A percentile compares a stretch with the other conserved stretches of the same genome.
Conservation (phyloP, 2,888 invertebrate genomes). For the Agrochola circellaris region DNA sequence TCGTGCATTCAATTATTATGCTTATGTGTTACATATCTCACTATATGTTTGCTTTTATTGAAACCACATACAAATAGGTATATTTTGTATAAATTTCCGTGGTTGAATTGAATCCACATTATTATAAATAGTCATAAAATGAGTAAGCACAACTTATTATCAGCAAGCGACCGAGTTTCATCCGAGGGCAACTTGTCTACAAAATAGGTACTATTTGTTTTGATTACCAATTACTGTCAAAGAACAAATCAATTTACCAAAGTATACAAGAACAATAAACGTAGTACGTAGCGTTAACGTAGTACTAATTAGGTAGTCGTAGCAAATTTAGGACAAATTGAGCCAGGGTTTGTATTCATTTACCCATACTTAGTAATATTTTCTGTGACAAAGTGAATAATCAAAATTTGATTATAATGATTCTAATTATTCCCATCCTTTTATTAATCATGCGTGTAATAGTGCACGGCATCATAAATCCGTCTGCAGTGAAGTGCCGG, state of each 20-base stretch:
- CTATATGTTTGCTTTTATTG: not conserved
- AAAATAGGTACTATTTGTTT: not conserved
- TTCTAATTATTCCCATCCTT: conserved; percentile 31
- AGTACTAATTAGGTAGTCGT: not conserved
- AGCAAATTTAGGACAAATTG: not conserved
- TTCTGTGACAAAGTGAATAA: not conserved
- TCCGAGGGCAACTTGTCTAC: not conserved
- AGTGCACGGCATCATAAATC: conserved; percentile 24
- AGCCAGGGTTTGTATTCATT: too few relatives aligned
- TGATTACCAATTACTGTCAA: not conserved
- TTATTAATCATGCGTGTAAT: conserved; percentile 44
- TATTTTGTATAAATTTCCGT: not conserved
- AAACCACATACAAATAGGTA: conserved; percentile 4
- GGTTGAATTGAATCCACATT: conserved; percentile 1
- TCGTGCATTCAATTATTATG: not conserved
- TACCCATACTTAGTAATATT: conserved; percentile 1
- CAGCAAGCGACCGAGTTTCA: not conserved
- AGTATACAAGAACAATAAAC: not conserved
- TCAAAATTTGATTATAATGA: conserved; percentile 7
- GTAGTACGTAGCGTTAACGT: not conserved
- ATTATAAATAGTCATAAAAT: not conserved
- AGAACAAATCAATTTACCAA: not conserved
- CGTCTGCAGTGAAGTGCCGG: not conserved
- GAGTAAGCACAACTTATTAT: not conserved
- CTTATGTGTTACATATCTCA: not conserved